Conservation (phyloP, 2,113 vertebrate species). For the Aviceda subcristata region DNA sequence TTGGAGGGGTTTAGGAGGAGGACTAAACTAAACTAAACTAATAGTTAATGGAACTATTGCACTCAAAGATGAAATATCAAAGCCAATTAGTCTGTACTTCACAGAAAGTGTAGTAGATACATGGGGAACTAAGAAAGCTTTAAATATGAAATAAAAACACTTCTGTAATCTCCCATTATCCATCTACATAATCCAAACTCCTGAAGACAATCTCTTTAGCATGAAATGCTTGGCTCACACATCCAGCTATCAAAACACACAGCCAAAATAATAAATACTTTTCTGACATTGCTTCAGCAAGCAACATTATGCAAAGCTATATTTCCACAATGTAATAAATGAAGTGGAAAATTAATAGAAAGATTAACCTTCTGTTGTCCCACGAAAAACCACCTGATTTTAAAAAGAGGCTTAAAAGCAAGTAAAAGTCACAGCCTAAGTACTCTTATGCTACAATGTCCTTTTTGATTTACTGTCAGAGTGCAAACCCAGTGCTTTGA, state of each 20-base stretch:
- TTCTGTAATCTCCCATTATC: neutral
- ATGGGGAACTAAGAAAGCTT: neutral
- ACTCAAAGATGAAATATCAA: neutral
- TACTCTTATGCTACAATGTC: neutral
- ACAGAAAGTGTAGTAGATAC: neutral
- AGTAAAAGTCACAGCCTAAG: neutral
- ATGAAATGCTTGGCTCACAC: neutral
- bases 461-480: neutral
- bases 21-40: neutral
- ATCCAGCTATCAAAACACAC: neutral
- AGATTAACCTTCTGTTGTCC: neutral
- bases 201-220: neutral
- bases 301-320: neutral
- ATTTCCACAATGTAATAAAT: neutral
- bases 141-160: neutral
- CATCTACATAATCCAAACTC: neutral
- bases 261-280: neutral
- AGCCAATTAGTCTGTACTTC: neutral
- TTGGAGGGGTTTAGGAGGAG: neutral
- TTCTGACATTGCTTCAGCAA: neutral
- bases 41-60: neutral
- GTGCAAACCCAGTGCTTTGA: neutral
- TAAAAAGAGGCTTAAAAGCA: neutral
- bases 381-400: neutral
- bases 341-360: neutral